A percentile compares a stretch with the other conserved stretches of the same genome.
Conservation (phyloP, 2,113 vertebrate genomes). For the Takifugu bimaculatus region DNA sequence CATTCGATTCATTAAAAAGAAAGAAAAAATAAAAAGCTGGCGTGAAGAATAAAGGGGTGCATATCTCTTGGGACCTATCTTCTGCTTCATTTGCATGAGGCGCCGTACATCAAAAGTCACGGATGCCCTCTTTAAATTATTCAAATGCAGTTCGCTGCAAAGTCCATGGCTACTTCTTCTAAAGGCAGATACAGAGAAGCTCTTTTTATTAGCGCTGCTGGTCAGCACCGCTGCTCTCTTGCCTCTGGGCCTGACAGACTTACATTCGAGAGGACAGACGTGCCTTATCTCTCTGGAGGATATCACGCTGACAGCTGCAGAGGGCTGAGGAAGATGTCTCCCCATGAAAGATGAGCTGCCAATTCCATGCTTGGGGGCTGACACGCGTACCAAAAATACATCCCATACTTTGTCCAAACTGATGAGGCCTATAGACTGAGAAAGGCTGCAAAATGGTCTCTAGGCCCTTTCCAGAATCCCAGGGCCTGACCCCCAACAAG, state of each 20-base stretch:
- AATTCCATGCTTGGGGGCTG: too few relatives aligned
- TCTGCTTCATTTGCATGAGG: constrained; percentile 91
- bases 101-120: constrained; percentile 89
- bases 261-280: constrained; percentile 48
- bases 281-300: constrained; percentile 53
- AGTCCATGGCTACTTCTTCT: constrained; percentile 83
- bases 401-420: too few relatives aligned
- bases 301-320: constrained; percentile 58
- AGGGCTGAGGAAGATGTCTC: constrained; percentile 58
- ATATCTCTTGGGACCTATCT: constrained; percentile 84
- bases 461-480: too few relatives aligned
- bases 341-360: too few relatives aligned
- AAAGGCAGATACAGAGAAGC: constrained; percentile 76
- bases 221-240: constrained; percentile 51
- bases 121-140: constrained; percentile 95
- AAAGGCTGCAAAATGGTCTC: too few relatives aligned
- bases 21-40: constrained; percentile 44
- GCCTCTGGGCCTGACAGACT: constrained; percentile 47
- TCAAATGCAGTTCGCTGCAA: constrained; percentile 88
- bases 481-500: too few relatives aligned
- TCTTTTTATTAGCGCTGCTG: constrained; percentile 19
- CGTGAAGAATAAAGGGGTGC: constrained; percentile 83
- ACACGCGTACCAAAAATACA: too few relatives aligned
- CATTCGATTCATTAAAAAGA: constrained; percentile 82
- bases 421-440: too few relatives aligned